phyloP scores from a whole-genome alignment of 2,113 vertebrate genomes.

The Petroica traversi region DNA sequence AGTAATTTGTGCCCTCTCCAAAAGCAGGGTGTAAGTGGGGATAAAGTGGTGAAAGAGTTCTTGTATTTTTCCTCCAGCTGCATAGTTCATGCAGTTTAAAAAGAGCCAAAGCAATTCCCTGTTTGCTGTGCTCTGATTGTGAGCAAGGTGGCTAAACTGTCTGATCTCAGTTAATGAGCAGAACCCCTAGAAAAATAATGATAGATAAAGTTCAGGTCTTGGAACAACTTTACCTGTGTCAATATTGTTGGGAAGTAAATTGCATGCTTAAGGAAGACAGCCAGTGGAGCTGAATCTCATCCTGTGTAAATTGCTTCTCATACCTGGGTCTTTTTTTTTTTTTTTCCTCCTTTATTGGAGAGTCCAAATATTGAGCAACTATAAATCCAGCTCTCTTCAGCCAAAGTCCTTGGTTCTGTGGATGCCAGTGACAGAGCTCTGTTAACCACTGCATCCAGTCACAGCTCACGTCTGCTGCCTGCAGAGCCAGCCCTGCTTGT shows the following conservation, averaged over 20 bases:
- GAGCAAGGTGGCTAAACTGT: background rate
- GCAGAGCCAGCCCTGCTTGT: background rate
- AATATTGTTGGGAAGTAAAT: background rate
- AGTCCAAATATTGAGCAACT: background rate
- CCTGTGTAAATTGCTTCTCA: background rate
- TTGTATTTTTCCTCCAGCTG: background rate
- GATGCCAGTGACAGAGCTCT: background rate
- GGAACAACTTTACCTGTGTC: background rate
- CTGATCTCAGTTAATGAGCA: background rate
- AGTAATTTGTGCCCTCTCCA: background rate
- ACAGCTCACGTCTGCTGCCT: background rate
- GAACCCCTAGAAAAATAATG: background rate
- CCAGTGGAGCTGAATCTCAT: background rate
- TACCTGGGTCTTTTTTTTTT: background rate
- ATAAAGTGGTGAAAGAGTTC: background rate
- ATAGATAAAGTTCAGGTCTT: background rate
- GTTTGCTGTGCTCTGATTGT: background rate
- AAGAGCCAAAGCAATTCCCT: background rate
- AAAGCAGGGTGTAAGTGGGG: background rate
- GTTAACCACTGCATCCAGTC: background rate
- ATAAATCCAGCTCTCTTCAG: background rate
- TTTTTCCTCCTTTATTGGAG: background rate
- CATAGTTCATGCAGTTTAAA: background rate
- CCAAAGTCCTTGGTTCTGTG: background rate
- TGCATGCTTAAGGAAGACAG: background rate